Conservation (phyloP, 1,140 invertebrate species). For the Diabrotica virgifera region DNA sequence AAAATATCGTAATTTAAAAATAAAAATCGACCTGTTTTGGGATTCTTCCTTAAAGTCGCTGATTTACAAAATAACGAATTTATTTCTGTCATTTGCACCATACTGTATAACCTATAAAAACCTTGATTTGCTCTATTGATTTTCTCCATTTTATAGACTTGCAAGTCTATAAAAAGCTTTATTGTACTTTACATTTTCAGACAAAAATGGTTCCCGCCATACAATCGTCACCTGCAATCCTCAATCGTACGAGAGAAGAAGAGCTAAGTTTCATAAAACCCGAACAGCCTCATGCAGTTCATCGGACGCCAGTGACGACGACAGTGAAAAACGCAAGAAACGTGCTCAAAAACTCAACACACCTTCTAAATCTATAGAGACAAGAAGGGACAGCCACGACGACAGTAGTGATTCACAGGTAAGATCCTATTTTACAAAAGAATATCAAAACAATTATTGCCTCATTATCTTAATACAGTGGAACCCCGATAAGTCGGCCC, state of each 20-base stretch:
- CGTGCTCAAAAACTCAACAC: conserved; percentile 67
- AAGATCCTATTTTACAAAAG: conserved; percentile 30
- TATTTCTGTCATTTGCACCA: too few relatives aligned
- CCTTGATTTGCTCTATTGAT: too few relatives aligned
- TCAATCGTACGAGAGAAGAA: conserved; percentile 59
- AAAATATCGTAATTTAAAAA: too few relatives aligned
- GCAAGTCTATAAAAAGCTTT: too few relatives aligned
- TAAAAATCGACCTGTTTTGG: too few relatives aligned
- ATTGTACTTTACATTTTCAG: not conserved
- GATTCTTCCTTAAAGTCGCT: too few relatives aligned
- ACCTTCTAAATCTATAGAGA: conserved; percentile 56
- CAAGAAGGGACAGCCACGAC: conserved; percentile 69
- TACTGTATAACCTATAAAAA: too few relatives aligned
- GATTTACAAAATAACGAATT: too few relatives aligned
- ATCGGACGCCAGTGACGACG: conserved; percentile 88
- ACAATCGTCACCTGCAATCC: conserved; percentile 29
- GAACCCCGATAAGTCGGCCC: too few relatives aligned
- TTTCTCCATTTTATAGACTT: too few relatives aligned
- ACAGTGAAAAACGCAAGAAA: conserved; percentile 78
- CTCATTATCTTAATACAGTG: too few relatives aligned
- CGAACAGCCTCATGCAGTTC: conserved; percentile 84
- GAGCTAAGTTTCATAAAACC: conserved; percentile 70
- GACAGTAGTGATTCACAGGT: conserved; percentile 75
- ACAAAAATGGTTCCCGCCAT: not conserved
- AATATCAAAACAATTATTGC: too few relatives aligned